These are phyloP conservation scores for Luperina testacea DNA, from an alignment of 2,888 invertebrate species.

Conservation along the genomic window DNA sequence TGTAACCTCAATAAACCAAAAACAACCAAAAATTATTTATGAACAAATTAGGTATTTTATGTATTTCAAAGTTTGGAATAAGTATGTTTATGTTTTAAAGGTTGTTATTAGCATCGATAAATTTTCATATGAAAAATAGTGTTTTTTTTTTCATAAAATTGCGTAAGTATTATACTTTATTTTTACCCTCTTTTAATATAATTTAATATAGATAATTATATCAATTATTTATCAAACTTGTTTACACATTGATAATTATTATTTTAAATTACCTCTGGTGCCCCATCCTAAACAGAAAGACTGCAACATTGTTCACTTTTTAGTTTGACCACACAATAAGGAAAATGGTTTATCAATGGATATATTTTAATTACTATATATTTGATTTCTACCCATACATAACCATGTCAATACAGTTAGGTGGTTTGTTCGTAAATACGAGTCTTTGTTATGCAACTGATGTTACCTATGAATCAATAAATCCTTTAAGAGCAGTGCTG, in stretches of 20 bases:
- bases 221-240: background rate
- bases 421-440: conserved; percentile 21
- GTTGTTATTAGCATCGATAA: too few species aligned
- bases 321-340: background rate
- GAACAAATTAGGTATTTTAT: too few species aligned
- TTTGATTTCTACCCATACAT: background rate
- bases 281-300: conserved; percentile 76
- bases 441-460: background rate
- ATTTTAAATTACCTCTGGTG: conserved; percentile 62
- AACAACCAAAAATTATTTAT: too few species aligned
- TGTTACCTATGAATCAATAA: background rate
- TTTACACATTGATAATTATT: background rate
- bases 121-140: too few species aligned
- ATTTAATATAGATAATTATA: background rate
- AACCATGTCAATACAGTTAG: background rate
- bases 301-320: conserved; percentile 70
- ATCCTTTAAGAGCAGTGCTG: background rate
- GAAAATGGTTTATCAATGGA: conserved; percentile 30
- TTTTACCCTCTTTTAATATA: too few species aligned
- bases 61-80: too few species aligned
- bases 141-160: too few species aligned
- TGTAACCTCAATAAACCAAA: too few species aligned
- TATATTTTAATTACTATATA: conserved; percentile 15
- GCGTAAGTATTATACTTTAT: too few species aligned
- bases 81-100: too few species aligned